Base-by-base conservation (phyloP, 1,140 invertebrate species). In the Chironomus striatipennis region DNA sequence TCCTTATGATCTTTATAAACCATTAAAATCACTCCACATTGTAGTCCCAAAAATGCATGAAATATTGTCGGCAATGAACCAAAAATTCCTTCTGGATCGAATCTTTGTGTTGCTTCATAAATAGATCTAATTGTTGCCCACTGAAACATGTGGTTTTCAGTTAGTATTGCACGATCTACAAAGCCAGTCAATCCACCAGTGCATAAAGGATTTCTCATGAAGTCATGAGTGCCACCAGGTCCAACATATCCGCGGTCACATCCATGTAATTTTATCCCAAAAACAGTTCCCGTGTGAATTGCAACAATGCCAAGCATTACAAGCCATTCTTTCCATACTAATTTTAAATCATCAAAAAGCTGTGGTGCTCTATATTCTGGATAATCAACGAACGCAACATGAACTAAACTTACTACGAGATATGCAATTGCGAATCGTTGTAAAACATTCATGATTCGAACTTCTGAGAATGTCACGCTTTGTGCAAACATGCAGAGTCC, bases 21-120 rank as follows among this genome's bases (percentile, higher is more conserved):
- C 7, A 93, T 82, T 12, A 94, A 83, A 7, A 92, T 93, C 64
- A 90, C 88, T 0, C 95, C 95, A 24, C 92, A 93, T 82, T 97
- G 93, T 20, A 95, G 86, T 42, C 93, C 93, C 67, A 93, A 80
- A 77, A 94, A 91, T 9, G 93, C 93, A 76, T 95, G 89, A 17
- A 93, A 86, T 65, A 91, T 84, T 21, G 90, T 88, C 4, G 90
- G 87, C 17, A 94, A 79, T 75, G 87, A 86, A 86, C 89, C 90
- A 73, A 92, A 84, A 42, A 90, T 77, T 42, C 95, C 95, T 86
- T 98, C 96, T 18, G 96, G 96, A 84, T 98, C 96, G 80, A 91
- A 92, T 34, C 88, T 86, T 12, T 86, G 77, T 9, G 79, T 84
- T 1, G 84, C 84, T 74, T 90, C 84, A 82, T 97, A 97, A 3